Evolutionary conservation across 2,797 vertebrate genomes (phyloP).

Genomic region (Anguilla anguilla): DNA sequence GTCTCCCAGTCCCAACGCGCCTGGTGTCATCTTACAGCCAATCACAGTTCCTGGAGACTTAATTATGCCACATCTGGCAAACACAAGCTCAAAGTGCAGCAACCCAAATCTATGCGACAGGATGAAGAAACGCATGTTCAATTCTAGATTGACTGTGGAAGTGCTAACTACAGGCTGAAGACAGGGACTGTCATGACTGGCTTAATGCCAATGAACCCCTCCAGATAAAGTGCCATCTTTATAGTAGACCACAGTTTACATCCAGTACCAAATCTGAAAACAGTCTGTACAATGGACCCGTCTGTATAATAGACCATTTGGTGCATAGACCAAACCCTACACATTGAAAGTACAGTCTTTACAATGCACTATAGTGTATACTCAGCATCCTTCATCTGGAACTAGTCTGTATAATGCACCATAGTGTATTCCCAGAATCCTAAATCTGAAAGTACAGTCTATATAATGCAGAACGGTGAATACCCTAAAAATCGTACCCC

Average conservation of each 20-base stretch:
- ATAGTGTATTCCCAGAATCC: neutral
- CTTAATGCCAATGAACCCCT: neutral
- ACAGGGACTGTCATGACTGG: neutral
- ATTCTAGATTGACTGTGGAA: neutral
- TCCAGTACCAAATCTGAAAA: neutral
- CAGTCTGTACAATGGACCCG: too few relatives aligned
- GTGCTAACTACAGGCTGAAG: neutral
- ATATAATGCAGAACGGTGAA: neutral
- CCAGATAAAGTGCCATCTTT: neutral
- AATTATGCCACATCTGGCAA: constrained; percentile 30
- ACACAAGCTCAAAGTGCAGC: constrained; percentile 39
- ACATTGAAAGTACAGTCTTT: neutral
- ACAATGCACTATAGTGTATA: neutral
- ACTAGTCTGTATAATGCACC: neutral
- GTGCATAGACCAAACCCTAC: too few relatives aligned
- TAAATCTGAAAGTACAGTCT: neutral
- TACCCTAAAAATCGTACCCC: neutral
- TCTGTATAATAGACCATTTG: too few relatives aligned
- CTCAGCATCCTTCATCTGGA: neutral
- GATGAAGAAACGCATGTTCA: constrained; percentile 31
- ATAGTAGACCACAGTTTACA: neutral
- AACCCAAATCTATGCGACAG: constrained; percentile 40
- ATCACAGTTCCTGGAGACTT: neutral
- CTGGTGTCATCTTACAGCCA: neutral
- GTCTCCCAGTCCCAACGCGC: neutral